Conservation (phyloP, 2,113 vertebrate species). For the rabbit (Oryctolagus cuniculus) region DNA sequence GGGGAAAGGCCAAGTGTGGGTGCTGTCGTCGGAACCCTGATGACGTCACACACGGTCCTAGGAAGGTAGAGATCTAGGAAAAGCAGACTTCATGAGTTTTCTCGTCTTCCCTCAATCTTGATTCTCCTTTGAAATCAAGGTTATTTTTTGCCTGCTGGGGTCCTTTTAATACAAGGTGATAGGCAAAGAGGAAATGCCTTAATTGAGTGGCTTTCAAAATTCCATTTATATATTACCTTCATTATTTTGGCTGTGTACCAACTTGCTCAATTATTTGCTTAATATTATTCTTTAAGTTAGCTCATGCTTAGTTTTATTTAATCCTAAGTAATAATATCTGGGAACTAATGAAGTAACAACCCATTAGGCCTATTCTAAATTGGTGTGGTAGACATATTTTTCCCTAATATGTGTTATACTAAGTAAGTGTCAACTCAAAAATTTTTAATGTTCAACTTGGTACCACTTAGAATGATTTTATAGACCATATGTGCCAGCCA, state of each 20-base stretch:
- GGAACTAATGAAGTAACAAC: neutral
- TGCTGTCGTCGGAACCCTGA: neutral
- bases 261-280: neutral
- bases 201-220: neutral
- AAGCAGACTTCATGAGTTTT: neutral
- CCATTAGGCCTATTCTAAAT: neutral
- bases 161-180: neutral
- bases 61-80: neutral
- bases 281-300: neutral
- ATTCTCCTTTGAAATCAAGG: conserved; percentile 7
- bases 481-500: neutral
- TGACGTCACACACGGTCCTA: neutral
- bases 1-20: neutral
- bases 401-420: neutral
- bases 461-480: conserved; percentile 38
- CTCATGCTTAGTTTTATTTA: neutral
- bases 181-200: neutral
- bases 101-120: neutral
- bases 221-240: neutral
- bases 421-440: neutral
- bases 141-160: neutral
- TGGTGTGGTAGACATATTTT: neutral
- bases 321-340: conserved; percentile 12
- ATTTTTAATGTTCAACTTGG: neutral
- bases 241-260: neutral